Conservation (phyloP, 2,888 invertebrate species). For the Saturnia japonica region DNA sequence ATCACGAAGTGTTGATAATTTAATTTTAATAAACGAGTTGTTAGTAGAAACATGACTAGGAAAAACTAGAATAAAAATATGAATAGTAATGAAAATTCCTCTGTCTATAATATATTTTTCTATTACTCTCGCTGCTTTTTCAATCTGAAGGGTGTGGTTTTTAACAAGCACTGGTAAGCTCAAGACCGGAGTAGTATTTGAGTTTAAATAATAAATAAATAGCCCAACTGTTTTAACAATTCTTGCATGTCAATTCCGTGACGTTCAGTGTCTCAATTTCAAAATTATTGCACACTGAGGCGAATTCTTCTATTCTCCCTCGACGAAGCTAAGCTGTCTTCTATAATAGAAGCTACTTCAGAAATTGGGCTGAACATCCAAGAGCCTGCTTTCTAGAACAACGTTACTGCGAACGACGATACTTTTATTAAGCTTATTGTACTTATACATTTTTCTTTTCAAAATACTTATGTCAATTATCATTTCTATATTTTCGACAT, state of each 20-base stretch:
- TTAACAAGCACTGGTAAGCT: not conserved
- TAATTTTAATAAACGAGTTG: not conserved
- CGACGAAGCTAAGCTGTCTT: not conserved
- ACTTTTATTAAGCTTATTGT: no score
- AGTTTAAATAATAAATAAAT: not conserved
- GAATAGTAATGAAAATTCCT: not conserved
- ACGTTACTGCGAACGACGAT: not conserved
- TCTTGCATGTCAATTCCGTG: not conserved
- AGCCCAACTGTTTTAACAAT: not conserved
- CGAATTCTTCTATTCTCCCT: not conserved
- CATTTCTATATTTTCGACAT: no score
- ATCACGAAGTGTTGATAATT: not conserved
- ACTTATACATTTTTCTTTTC: no score
- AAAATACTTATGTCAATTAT: no score
- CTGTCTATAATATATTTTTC: no score
- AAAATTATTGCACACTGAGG: not conserved
- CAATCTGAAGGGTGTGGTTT: not conserved
- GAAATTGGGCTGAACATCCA: not conserved
- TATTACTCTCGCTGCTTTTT: not conserved
- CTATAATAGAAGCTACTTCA: not conserved
- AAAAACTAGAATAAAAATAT: not conserved
- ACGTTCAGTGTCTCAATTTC: not conserved
- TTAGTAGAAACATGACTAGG: not conserved
- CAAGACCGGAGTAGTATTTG: not conserved
- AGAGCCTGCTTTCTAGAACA: not conserved